A percentile compares a stretch with the other conserved stretches of the same genome.
These are phyloP conservation scores for Menura novaehollandiae DNA, from an alignment of 2,113 vertebrate species.

Conservation along the genomic window DNA sequence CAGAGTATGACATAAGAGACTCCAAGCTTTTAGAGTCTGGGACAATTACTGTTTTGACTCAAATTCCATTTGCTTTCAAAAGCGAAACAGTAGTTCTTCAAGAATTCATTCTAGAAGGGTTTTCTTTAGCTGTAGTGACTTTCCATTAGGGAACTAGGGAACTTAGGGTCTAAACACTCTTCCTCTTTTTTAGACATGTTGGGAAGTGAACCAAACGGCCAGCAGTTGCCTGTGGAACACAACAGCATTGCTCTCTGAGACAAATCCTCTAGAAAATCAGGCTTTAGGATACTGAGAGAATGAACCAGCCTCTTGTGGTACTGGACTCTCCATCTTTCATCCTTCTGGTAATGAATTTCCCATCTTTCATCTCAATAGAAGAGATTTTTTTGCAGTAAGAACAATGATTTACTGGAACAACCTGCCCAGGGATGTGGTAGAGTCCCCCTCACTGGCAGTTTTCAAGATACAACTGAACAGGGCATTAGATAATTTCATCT, in stretches of 20 bases:
- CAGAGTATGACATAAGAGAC: background rate
- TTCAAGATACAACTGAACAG: background rate
- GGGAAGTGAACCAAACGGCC: background rate
- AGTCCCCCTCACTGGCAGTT: background rate
- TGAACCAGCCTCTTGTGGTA: background rate
- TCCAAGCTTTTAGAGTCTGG: background rate
- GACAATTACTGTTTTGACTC: background rate
- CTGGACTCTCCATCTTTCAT: background rate
- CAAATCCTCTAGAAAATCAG: background rate
- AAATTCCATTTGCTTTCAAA: background rate
- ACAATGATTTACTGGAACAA: background rate
- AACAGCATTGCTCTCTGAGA: background rate
- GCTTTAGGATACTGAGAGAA: background rate
- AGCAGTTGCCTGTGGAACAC: background rate
- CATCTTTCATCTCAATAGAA: background rate
- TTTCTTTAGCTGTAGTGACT: background rate
- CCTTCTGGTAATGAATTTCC: background rate
- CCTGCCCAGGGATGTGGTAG: background rate
- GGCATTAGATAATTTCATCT: background rate
- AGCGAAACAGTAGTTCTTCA: background rate
- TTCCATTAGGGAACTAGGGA: background rate
- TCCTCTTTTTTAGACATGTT: accelerated
- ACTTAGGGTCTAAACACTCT: background rate
- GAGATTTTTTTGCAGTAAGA: background rate
- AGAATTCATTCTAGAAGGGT: background rate